A percentile compares a stretch with the other conserved stretches of the same genome.
Evolutionary conservation across 2,888 invertebrate species (phyloP).

Genomic region (Leptothorax acervorum): DNA sequence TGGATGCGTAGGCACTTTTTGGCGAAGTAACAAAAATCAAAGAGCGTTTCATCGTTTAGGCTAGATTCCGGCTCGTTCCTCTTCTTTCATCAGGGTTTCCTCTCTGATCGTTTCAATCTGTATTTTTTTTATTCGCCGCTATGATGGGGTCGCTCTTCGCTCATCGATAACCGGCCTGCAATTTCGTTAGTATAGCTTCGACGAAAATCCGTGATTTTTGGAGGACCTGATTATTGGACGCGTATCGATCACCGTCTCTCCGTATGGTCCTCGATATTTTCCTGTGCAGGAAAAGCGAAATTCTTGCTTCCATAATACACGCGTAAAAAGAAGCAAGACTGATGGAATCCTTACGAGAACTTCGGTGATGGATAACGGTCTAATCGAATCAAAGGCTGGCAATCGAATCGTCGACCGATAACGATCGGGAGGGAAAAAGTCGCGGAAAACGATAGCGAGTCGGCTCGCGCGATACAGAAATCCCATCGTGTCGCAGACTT

Average conservation of each 20-base stretch:
- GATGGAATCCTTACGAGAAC: conserved; percentile 27
- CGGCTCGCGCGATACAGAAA: conserved; percentile 16
- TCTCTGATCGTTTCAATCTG: conserved; percentile 51
- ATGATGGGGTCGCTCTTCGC: conserved; percentile 64
- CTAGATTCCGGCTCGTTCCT: not conserved
- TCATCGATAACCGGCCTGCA: conserved; percentile 75
- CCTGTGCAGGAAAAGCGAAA: conserved; percentile 20
- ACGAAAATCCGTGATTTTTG: conserved; percentile 72
- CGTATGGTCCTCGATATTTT: not conserved
- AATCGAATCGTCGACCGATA: conserved; percentile 5
- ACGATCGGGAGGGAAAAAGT: conserved; percentile 6
- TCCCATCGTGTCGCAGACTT: not conserved
- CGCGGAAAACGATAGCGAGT: not conserved
- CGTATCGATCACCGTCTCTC: conserved; percentile 65
- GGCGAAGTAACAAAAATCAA: conserved; percentile 71
- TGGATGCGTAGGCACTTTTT: conserved; percentile 70
- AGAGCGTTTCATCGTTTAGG: conserved; percentile 58
- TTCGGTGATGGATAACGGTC: conserved; percentile 30
- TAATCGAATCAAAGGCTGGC: conserved; percentile 28
- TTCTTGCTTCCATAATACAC: conserved; percentile 24
- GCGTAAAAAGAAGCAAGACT: conserved; percentile 18
- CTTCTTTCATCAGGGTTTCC: conserved; percentile 48
- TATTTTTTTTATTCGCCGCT: conserved; percentile 62
- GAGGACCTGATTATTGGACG: conserved; percentile 66
- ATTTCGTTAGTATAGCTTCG: conserved; percentile 68